phyloP scores from a whole-genome alignment of 2,113 vertebrate genomes.

The Lichenostomus cassidix region DNA sequence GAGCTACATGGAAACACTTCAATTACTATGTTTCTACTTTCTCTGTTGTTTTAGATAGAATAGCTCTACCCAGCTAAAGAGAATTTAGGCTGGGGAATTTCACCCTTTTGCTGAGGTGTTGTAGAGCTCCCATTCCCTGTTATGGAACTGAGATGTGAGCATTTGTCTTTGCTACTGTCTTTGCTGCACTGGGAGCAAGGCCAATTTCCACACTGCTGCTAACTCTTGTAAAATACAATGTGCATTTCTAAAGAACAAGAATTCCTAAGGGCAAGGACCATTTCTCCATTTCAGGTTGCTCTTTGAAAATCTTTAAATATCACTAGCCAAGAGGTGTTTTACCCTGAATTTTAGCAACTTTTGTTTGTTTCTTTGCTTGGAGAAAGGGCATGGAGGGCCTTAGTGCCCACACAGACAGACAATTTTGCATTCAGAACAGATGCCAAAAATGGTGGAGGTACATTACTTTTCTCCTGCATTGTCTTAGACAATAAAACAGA shows the following conservation, averaged over 20 bases:
- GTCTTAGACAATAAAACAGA: neutral
- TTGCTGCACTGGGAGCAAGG: neutral
- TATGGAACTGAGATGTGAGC: neutral
- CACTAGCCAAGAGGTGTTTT: neutral
- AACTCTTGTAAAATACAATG: rapidly evolving
- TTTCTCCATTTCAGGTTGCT: neutral
- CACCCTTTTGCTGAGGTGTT: neutral
- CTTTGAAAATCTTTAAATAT: neutral
- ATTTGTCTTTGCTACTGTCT: neutral
- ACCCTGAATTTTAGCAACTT: neutral
- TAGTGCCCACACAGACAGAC: neutral
- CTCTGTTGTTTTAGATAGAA: neutral
- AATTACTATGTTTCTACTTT: neutral
- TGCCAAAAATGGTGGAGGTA: neutral
- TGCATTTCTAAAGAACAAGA: neutral
- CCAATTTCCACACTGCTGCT: neutral
- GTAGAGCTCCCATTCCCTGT: neutral
- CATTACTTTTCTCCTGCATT: neutral
- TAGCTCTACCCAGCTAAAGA: neutral
- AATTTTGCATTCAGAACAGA: neutral
- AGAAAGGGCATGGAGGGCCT: neutral
- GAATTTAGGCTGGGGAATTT: neutral
- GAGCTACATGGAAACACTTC: neutral
- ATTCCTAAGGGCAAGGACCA: neutral
- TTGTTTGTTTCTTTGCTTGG: neutral